These are phyloP conservation scores for Phalloptychus januarius DNA, from an alignment of 2,797 vertebrate species.

Conservation along the genomic window DNA sequence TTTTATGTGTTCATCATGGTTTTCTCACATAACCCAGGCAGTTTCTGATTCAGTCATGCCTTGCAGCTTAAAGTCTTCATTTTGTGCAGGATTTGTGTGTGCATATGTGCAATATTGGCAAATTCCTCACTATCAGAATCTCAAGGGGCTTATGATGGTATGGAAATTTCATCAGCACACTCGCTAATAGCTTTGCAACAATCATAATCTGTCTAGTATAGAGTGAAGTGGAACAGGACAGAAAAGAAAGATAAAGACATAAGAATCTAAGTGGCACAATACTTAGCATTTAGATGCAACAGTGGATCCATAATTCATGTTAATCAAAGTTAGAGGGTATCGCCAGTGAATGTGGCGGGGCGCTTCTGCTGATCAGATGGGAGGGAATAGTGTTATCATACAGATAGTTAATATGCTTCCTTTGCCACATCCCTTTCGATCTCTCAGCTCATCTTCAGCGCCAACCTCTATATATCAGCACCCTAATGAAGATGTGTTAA, in stretches of 20 bases:
- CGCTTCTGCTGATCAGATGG: conserved; percentile 68
- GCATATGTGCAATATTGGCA: conserved; percentile 39
- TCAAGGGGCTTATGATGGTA: conserved; percentile 67
- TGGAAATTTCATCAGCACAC: conserved; percentile 67
- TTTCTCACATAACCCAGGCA: conserved; percentile 24
- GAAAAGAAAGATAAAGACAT: conserved; percentile 47
- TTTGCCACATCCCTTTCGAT: conserved; percentile 32
- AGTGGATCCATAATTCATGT: conserved; percentile 80
- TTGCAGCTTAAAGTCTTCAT: conserved; percentile 25
- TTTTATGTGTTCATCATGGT: conserved; percentile 24
- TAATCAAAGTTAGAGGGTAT: conserved; percentile 75
- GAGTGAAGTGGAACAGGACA: conserved; percentile 49
- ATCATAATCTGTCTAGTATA: conserved; percentile 53
- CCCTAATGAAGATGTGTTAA: neutral
- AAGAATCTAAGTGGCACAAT: conserved; percentile 70
- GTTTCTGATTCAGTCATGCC: conserved; percentile 24
- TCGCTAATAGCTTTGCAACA: conserved; percentile 60
- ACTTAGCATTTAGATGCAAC: conserved; percentile 76
- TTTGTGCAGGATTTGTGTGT: conserved; percentile 15
- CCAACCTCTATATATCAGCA: neutral
- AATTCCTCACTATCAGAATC: conserved; percentile 60
- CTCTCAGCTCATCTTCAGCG: neutral
- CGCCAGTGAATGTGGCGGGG: conserved; percentile 59
- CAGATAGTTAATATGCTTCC: conserved; percentile 65
- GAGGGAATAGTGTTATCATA: conserved; percentile 72